phyloP scores from a whole-genome alignment of 2,113 vertebrate genomes.

The Apodemus speciosus region DNA sequence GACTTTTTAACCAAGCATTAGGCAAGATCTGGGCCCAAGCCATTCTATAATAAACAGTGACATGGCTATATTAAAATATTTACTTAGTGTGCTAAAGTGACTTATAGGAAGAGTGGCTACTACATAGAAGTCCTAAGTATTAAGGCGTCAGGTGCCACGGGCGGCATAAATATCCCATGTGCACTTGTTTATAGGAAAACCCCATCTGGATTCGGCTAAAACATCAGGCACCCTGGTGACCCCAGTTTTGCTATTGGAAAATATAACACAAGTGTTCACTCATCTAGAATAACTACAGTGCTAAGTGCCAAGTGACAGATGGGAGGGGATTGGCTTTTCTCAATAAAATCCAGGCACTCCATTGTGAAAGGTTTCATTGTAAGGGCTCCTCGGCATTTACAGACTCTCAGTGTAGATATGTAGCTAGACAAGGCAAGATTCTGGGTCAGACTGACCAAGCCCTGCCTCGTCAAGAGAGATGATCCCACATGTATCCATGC shows the following conservation, averaged over 20 bases:
- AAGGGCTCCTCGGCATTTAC: constrained; percentile 82
- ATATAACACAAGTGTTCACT: constrained; percentile 98
- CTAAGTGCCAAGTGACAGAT: constrained; percentile 97
- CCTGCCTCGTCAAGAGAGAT: not conserved
- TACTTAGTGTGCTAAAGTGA: constrained; percentile 99
- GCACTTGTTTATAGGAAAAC: constrained; percentile 99
- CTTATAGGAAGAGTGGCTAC: constrained; percentile 98
- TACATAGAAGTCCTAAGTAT: constrained; percentile 98
- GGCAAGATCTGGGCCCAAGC: constrained; percentile 96
- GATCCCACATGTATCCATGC: not conserved
- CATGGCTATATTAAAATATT: constrained; percentile 99
- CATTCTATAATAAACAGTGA: constrained; percentile 99
- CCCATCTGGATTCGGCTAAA: constrained; percentile 96
- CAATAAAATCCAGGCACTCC: constrained; percentile 87
- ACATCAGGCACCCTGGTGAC: constrained; percentile 93
- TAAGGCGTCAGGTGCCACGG: constrained; percentile 99
- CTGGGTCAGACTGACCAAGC: constrained; percentile 66
- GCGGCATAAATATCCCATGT: constrained; percentile 97
- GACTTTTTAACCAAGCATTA: constrained; percentile 97
- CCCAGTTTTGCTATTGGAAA: constrained; percentile 96
- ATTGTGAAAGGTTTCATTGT: constrained; percentile 81
- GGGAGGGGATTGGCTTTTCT: constrained; percentile 93
- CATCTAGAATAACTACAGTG: constrained; percentile 89
- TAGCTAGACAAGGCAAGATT: constrained; percentile 41
- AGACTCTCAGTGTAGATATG: constrained; percentile 77